Evolutionary conservation across 2,797 vertebrate genomes (phyloP), one percentile per base, ranked within the genome.

Genomic region (Prionace glauca): DNA sequence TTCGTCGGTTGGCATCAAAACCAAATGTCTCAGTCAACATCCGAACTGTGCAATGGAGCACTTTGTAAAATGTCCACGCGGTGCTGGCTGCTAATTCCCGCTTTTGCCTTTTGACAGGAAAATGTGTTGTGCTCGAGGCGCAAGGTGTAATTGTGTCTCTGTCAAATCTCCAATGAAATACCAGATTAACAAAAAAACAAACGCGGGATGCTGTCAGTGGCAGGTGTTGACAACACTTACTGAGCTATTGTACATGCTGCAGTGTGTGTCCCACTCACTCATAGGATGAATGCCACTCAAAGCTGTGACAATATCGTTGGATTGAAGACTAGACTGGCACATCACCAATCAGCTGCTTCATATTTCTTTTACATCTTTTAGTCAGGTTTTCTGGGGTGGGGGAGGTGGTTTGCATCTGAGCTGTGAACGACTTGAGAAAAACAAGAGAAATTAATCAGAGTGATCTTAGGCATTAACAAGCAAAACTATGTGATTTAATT

Each of bases 151-250:
- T 95, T 95, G 93, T 77, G 56, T 77, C 71, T 77, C 71, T 95
- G 93, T 74, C 93, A 95, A 95, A 72, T 95, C 93, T 95, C 71
- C 72, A 77, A 95, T 56, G 93, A 56, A 95, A 95, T 95, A 77
- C 16, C 72, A 92, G 62, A 95, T 95, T 95, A 95, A 95, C 93
- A 95, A 72, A 74, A 72, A 94, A 36, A 95, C 71, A 72, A 95
- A n/a, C 45, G 29, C 18, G 16, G 71, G 45, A 92, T 69, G 90
- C n/a, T 92, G 65, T 69, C 93, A 95, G 93, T 60, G 29, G 93
- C 93, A 95, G 93, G 45, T 22, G 93, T 72, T 77, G 72, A 77
- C 41, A 74, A 71, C 26, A 56, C 88, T 91, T 65, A 65, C 88
- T 91, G 88, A 60, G 29, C 18, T 62, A 60, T n/a, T 91, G 88